Evolutionary conservation across 2,888 invertebrate species (phyloP).

Genomic region (Xanthia icteritia): DNA sequence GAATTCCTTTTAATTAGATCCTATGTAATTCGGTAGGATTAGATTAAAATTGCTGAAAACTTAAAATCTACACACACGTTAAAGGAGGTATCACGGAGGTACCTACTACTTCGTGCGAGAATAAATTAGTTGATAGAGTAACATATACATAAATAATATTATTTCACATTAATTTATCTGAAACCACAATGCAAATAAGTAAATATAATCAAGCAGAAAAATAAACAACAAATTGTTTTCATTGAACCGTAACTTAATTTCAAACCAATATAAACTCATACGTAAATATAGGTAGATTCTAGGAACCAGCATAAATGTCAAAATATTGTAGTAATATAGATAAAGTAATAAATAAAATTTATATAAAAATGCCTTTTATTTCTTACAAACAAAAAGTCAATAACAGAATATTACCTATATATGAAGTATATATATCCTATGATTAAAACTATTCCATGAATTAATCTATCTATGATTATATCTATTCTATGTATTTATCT

Average conservation of each 20-base stretch:
- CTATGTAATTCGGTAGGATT: too few relatives aligned
- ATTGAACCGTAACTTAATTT: conserved; percentile 2
- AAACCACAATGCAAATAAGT: neutral
- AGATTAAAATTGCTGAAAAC: neutral
- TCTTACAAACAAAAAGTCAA: too few relatives aligned
- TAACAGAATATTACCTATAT: too few relatives aligned
- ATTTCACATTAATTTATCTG: neutral
- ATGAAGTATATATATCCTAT: too few relatives aligned
- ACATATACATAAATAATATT: neutral
- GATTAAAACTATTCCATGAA: too few relatives aligned
- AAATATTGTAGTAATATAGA: neutral
- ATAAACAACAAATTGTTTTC: neutral
- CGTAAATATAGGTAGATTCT: neutral
- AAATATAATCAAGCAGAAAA: neutral
- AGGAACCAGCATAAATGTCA: neutral
- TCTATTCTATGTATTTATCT: too few relatives aligned
- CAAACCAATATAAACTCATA: neutral
- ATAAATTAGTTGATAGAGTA: neutral
- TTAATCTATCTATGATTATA: too few relatives aligned
- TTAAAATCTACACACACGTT: neutral
- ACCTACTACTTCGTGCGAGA: neutral
- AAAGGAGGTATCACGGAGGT: neutral
- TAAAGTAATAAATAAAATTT: too few relatives aligned
- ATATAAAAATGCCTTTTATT: too few relatives aligned
- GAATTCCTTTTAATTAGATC: neutral